Evolutionary conservation across 30 jellyfish, hydroid and myxozoan genomes (phyloP).

Genomic region (Phacellophora camtschatica): DNA sequence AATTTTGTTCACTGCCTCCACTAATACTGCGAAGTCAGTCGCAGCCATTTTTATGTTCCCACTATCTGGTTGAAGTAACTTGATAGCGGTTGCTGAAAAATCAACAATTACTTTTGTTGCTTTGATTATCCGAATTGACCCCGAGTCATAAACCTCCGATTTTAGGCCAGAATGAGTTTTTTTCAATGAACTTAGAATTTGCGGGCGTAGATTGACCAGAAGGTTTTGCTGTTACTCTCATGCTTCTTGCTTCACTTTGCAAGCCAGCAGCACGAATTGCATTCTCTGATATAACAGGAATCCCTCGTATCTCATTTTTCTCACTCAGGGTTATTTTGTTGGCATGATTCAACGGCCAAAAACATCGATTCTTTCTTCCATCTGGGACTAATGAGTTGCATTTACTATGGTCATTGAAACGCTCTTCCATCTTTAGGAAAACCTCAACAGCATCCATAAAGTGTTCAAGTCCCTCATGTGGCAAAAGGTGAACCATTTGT

Average conservation of each 20-base stretch:
- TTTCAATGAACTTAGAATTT: no score
- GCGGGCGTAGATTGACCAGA: no score
- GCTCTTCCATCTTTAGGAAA: conserved; percentile 20
- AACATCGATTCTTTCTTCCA: conserved; percentile 28
- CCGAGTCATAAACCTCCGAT: conserved; percentile 16
- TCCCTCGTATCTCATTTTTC: conserved; percentile 42
- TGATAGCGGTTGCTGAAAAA: conserved; percentile 26
- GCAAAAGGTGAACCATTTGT: conserved; percentile 48
- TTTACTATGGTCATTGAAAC: conserved; percentile 27
- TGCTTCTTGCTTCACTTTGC: conserved; percentile 24
- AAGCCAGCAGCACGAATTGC: conserved; percentile 46
- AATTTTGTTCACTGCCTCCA: conserved; percentile 6
- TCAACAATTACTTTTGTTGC: conserved; percentile 21
- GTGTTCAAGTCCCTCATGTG: conserved; percentile 27
- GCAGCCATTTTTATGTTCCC: conserved; percentile 7
- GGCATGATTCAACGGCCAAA: conserved; percentile 42
- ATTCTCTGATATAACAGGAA: conserved; percentile 30
- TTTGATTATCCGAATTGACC: conserved; percentile 3
- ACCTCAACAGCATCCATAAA: conserved; percentile 5
- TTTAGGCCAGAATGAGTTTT: conserved; percentile 23
- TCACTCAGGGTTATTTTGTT: conserved; percentile 21
- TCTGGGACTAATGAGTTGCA: conserved; percentile 12
- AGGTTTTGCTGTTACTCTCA: background rate
- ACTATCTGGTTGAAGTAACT: conserved; percentile 20
- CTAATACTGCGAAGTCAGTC: background rate